Evolutionary conservation across 2,888 invertebrate species (phyloP).

Genomic region (Platycheirus rosarum): DNA sequence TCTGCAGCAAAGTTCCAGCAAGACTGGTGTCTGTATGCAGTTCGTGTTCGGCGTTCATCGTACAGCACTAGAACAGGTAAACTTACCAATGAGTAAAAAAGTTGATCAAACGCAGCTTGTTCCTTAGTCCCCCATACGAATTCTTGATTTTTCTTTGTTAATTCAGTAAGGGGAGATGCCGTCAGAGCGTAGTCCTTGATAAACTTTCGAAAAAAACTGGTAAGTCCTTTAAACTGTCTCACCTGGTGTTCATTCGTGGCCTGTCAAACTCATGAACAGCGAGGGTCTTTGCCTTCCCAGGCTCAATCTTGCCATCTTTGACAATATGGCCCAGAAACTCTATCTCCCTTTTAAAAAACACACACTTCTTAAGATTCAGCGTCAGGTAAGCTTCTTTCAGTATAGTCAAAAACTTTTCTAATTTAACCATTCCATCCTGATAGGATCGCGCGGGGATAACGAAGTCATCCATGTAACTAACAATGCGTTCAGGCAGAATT

Average conservation of each 20-base stretch:
- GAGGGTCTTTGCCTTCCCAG: slow-evolving; percentile 74
- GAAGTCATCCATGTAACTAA: too few relatives aligned
- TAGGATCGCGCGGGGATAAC: slow-evolving; percentile 31
- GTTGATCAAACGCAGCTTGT: slow-evolving; percentile 8
- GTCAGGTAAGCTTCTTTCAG: slow-evolving; percentile 39
- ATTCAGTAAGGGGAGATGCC: slow-evolving; percentile 20
- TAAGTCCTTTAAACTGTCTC: too few relatives aligned
- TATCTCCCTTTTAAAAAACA: slow-evolving; percentile 47
- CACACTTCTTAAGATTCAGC: slow-evolving; percentile 49
- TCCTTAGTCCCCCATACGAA: too few relatives aligned
- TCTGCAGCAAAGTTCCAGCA: too few relatives aligned
- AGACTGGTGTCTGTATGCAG: slow-evolving; percentile 23
- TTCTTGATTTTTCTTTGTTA: too few relatives aligned
- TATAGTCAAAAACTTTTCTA: slow-evolving; percentile 33
- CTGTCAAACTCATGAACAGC: slow-evolving; percentile 69
- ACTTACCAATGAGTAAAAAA: not conserved
- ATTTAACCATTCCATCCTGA: slow-evolving; percentile 28
- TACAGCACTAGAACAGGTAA: slow-evolving; percentile 12
- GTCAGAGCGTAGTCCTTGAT: too few relatives aligned
- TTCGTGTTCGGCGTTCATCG: not conserved
- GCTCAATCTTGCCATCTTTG: slow-evolving; percentile 71
- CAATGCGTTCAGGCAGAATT: slow-evolving; percentile 22
- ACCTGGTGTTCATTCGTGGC: slow-evolving; percentile 75
- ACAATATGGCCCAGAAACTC: slow-evolving; percentile 64
- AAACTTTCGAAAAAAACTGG: too few relatives aligned